phyloP scores from a whole-genome alignment of 1,140 invertebrate genomes.

The Ceratina calcarata region DNA sequence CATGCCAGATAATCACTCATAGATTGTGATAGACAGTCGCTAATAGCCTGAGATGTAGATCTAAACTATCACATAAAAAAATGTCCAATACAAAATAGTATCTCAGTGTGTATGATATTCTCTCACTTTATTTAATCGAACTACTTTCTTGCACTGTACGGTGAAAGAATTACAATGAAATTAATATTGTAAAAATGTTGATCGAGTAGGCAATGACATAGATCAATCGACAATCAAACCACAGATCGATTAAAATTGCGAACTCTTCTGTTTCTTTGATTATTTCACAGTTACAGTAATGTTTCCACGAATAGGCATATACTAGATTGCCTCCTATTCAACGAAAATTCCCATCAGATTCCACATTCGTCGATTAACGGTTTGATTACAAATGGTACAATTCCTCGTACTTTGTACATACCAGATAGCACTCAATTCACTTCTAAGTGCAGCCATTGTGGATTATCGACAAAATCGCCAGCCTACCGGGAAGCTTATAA shows the following conservation, averaged over 20 bases:
- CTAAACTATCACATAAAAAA: too few relatives aligned
- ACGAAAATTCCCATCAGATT: constrained; percentile 11
- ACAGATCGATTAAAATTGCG: constrained; percentile 35
- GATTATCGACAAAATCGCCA: constrained; percentile 53
- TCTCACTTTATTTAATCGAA: too few relatives aligned
- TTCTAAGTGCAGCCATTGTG: constrained; percentile 58
- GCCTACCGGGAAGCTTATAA: constrained; percentile 42
- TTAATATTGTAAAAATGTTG: too few relatives aligned
- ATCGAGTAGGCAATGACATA: too few relatives aligned
- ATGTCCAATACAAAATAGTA: too few relatives aligned
- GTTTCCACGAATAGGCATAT: not conserved
- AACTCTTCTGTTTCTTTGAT: constrained; percentile 25
- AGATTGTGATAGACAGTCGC: too few relatives aligned
- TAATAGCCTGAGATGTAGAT: too few relatives aligned
- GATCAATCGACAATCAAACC: too few relatives aligned
- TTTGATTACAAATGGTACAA: constrained; percentile 24
- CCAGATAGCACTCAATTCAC: constrained; percentile 2
- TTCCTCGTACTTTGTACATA: constrained; percentile 4
- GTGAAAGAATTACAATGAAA: too few relatives aligned
- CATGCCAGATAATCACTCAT: too few relatives aligned
- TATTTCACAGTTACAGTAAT: not conserved
- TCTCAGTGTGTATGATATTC: too few relatives aligned
- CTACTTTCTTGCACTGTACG: too few relatives aligned
- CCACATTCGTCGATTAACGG: constrained; percentile 11
- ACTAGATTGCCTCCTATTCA: not conserved